Percentiles rank a stretch among this genome's conserved stretches.
phyloP scores from a whole-genome alignment of 2,113 vertebrate genomes.

The Lycaon pictus region DNA sequence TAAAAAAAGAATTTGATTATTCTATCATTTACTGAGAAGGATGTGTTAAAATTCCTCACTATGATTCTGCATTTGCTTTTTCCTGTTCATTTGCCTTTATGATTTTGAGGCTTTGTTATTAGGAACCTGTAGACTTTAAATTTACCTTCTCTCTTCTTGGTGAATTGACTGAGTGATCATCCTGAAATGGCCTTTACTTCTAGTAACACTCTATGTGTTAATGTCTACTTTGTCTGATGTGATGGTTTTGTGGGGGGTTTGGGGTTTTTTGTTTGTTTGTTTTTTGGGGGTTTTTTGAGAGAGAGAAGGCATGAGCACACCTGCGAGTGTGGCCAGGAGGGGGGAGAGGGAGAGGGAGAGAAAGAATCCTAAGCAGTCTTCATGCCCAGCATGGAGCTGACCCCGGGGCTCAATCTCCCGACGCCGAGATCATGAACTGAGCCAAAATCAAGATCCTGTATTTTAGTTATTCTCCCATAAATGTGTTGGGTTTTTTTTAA shows the following conservation, averaged over 20 bases:
- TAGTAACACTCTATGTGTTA: not conserved
- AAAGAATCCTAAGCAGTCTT: not conserved
- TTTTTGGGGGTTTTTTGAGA: not conserved
- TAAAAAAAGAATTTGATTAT: not conserved
- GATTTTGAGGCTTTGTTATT: not conserved
- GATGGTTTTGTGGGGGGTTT: not conserved
- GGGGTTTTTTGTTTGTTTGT: not conserved
- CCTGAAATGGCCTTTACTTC: not conserved
- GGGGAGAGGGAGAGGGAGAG: not conserved
- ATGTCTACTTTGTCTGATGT: no score
- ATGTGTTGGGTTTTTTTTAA: not conserved
- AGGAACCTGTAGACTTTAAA: not conserved
- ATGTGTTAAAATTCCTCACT: not conserved
- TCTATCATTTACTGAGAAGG: not conserved
- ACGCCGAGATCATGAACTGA: no score
- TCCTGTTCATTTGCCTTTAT: not conserved
- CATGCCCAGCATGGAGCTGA: no score
- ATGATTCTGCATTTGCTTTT: not conserved
- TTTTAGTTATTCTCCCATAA: not conserved
- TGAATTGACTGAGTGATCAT: no score
- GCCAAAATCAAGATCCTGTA: no score
- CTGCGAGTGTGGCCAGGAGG: not conserved
- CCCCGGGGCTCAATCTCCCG: no score
- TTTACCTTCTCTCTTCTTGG: not conserved
- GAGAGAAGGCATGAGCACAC: not conserved